Percentiles rank a stretch among this genome's conserved stretches.
phyloP scores from a whole-genome alignment of 1,140 invertebrate genomes.

The Cataglyphis hispanica region DNA sequence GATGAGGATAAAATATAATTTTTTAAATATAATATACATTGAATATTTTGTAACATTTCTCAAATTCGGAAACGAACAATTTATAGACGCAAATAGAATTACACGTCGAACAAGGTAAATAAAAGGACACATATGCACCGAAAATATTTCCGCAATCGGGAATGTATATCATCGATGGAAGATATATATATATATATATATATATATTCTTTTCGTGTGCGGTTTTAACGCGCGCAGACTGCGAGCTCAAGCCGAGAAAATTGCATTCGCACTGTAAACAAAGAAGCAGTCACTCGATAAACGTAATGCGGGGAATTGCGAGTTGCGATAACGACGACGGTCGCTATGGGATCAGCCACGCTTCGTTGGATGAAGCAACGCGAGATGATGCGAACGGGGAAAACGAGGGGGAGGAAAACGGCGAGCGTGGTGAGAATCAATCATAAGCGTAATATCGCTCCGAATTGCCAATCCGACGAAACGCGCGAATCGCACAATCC shows the following conservation, averaged over 20 bases:
- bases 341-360: not conserved
- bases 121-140: not conserved
- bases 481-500: not conserved
- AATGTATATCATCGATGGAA: not conserved
- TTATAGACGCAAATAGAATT: not conserved
- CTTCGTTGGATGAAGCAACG: not conserved
- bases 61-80: not conserved
- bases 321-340: not conserved
- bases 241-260: conserved; percentile 30
- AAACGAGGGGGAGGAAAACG: not conserved
- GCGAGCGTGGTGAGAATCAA: conserved; percentile 58
- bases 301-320: conserved; percentile 27
- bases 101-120: not conserved
- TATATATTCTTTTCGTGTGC: conserved; percentile 1
- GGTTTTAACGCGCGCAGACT: not conserved
- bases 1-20: not conserved
- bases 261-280: conserved; percentile 48
- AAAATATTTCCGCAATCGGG: not conserved
- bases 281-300: conserved; percentile 31
- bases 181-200: not conserved
- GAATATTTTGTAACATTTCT: no score
- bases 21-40: no score
- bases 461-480: not conserved
- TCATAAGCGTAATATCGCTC: conserved; percentile 48
- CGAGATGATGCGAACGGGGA: not conserved